Evolutionary conservation across 2,113 vertebrate species (phyloP).

Genomic region (Anser cygnoides): DNA sequence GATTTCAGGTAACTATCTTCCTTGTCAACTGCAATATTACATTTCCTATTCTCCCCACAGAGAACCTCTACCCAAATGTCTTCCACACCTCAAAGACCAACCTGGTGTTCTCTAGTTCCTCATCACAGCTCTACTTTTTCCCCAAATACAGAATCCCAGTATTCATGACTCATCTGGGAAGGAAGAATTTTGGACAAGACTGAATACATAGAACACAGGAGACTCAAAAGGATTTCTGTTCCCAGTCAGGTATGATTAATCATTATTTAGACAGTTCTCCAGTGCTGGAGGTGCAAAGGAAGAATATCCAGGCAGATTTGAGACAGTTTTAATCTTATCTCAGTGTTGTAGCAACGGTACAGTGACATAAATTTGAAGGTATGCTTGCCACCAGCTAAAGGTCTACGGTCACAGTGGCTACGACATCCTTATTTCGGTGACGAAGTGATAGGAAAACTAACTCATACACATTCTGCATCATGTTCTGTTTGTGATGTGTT

Average conservation of each 20-base stretch:
- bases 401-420: not conserved
- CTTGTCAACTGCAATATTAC: not conserved
- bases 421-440: not conserved
- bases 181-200: not conserved
- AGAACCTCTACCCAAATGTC: not conserved
- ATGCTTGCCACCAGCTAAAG: not conserved
- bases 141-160: not conserved
- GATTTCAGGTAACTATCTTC: not conserved
- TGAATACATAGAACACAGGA: not conserved
- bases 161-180: not conserved
- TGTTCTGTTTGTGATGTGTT: not conserved
- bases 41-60: not conserved
- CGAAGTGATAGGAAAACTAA: fast-evolving
- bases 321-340: not conserved
- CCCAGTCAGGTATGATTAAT: not conserved
- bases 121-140: not conserved
- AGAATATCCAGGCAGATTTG: not conserved
- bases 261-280: not conserved
- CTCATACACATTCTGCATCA: not conserved
- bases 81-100: not conserved
- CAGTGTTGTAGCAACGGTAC: not conserved
- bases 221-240: not conserved
- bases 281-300: not conserved
- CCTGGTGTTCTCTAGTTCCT: not conserved
- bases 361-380: not conserved